Percentiles rank a stretch among this genome's conserved stretches.
Conservation (phyloP, 2,888 invertebrate species). For the Sinodicranocentrus sp. region DNA sequence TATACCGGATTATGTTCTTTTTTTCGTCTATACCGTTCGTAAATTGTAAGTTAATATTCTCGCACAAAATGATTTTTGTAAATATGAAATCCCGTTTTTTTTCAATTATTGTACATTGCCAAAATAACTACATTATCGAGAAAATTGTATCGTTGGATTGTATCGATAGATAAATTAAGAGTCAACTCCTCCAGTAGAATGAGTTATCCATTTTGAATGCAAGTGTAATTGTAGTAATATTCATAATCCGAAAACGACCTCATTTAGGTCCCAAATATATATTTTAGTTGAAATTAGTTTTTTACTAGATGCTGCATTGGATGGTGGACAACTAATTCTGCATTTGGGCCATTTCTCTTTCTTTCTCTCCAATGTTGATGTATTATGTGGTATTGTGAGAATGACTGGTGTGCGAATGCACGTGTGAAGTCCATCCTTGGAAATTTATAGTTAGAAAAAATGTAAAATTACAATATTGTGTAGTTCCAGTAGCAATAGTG, state of each 20-base stretch:
- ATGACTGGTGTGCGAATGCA: background rate
- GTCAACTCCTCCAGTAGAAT: too few species aligned
- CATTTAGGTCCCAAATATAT: background rate
- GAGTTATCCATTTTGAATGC: too few species aligned
- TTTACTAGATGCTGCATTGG: too few species aligned
- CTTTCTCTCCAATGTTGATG: background rate
- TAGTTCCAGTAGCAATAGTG: slow-evolving; percentile 15
- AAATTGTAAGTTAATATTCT: slow-evolving; percentile 23
- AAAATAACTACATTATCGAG: too few species aligned
- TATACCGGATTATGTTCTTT: too few species aligned
- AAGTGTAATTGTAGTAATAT: background rate
- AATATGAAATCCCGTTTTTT: too few species aligned
- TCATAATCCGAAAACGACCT: background rate
- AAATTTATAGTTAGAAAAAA: background rate
- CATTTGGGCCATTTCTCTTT: background rate
- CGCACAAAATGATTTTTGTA: slow-evolving; percentile 22
- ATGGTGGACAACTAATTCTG: too few species aligned
- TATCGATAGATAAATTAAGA: too few species aligned
- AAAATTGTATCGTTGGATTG: too few species aligned
- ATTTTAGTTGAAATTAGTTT: too few species aligned
- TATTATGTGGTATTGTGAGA: too few species aligned
- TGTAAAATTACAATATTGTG: background rate
- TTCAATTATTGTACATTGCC: too few species aligned
- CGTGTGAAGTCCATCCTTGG: slow-evolving; percentile 46
- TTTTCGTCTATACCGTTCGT: background rate